Conservation (phyloP, 2,113 vertebrate species). For the Todiramphus saurophagus region DNA sequence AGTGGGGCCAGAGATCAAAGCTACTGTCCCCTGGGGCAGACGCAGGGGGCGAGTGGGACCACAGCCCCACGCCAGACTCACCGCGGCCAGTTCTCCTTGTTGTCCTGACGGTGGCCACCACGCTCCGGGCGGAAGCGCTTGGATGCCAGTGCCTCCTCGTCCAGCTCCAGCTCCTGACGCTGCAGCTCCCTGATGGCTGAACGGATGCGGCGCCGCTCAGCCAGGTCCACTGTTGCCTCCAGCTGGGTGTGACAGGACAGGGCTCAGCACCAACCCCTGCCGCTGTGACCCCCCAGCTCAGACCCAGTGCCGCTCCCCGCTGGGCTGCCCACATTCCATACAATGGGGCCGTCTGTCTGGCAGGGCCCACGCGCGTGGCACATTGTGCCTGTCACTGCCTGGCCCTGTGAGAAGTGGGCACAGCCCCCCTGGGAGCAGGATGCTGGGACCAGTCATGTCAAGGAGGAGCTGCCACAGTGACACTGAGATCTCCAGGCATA, state of each 20-base stretch:
- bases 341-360: neutral
- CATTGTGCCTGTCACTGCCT: neutral
- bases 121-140: conserved; percentile 89
- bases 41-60: accelerated
- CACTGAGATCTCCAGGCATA: accelerated
- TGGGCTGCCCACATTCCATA: accelerated
- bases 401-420: accelerated
- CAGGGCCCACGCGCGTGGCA: neutral
- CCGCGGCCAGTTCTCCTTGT: conserved; percentile 95
- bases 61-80: conserved; percentile 37
- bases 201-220: conserved; percentile 90
- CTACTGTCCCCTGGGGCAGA: neutral
- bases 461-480: neutral
- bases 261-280: neutral
- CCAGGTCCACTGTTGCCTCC: conserved; percentile 88
- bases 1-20: accelerated
- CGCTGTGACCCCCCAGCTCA: accelerated
- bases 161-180: conserved; percentile 87
- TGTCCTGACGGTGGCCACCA: conserved; percentile 76
- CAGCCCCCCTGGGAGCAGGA: accelerated
- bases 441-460: neutral
- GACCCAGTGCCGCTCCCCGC: neutral
- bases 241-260: conserved; percentile 71
- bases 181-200: conserved; percentile 90
- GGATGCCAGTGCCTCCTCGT: conserved; percentile 89